A percentile compares a stretch with the other conserved stretches of the same genome.
Conservation (phyloP, 2,888 invertebrate species). For the Cephonodes hylas region DNA sequence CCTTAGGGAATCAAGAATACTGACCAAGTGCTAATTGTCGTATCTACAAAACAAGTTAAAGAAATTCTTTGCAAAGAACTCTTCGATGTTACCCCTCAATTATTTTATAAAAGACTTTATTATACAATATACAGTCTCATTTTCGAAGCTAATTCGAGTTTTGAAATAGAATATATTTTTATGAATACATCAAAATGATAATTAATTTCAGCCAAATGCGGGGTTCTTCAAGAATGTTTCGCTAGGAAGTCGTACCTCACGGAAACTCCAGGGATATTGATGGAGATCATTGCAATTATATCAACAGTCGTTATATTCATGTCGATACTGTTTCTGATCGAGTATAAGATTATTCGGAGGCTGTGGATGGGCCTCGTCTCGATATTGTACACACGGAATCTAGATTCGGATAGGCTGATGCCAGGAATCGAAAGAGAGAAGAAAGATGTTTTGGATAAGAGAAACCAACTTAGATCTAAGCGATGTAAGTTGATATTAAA, state of each 20-base stretch:
- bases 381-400: conserved; percentile 23
- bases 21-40: too few relatives aligned
- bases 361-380: conserved; percentile 29
- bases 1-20: too few relatives aligned
- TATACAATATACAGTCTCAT: too few relatives aligned
- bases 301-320: conserved; percentile 41
- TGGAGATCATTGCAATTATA: conserved; percentile 48
- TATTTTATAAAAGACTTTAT: too few relatives aligned
- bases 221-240: conserved; percentile 62
- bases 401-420: conserved; percentile 10
- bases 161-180: too few relatives aligned
- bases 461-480: conserved; percentile 29
- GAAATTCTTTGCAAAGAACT: too few relatives aligned
- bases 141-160: too few relatives aligned
- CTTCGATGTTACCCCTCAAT: too few relatives aligned
- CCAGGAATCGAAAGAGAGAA: conserved; percentile 41
- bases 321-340: conserved; percentile 49
- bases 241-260: conserved; percentile 44
- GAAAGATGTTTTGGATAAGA: conserved; percentile 41
- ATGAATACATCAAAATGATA: too few relatives aligned
- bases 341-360: conserved; percentile 50
- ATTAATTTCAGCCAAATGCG: conserved; percentile 46
- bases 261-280: conserved; percentile 39
- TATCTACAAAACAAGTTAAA: too few relatives aligned
- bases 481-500: conserved; percentile 28